A percentile compares a stretch with the other conserved stretches of the same genome.
Evolutionary conservation across 1,140 invertebrate species (phyloP).

Genomic region (Mamestra configurata): DNA sequence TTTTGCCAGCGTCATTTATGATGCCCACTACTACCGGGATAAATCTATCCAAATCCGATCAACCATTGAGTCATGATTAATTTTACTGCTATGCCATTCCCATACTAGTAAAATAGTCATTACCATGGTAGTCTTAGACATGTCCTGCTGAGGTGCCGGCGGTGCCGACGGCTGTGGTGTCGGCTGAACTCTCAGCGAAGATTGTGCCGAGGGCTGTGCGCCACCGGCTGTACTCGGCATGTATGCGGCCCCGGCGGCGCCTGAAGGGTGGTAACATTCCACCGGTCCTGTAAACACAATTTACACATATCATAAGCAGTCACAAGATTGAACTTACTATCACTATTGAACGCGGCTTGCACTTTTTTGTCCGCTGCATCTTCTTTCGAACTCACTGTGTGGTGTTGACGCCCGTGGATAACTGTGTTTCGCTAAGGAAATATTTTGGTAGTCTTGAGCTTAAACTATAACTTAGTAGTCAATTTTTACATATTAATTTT

Average conservation of each 20-base stretch:
- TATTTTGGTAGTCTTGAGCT: conserved; percentile 11
- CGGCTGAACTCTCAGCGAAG: conserved; percentile 69
- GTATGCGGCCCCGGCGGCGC: conserved; percentile 68
- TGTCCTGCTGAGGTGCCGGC: conserved; percentile 76
- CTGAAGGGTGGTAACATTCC: conserved; percentile 79
- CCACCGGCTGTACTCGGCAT: conserved; percentile 69
- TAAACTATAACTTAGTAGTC: too few species aligned
- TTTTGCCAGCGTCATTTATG: too few species aligned
- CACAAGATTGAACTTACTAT: neutral
- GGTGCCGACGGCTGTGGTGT: conserved; percentile 79
- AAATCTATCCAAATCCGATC: too few species aligned
- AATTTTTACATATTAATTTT: too few species aligned
- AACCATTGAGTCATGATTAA: too few species aligned
- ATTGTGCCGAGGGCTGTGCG: conserved; percentile 64
- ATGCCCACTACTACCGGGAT: too few species aligned
- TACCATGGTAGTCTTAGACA: conserved; percentile 80
- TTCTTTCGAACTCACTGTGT: conserved; percentile 77
- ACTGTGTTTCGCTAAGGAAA: conserved; percentile 79
- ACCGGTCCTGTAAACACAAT: conserved; percentile 67
- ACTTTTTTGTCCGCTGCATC: neutral
- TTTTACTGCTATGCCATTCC: neutral
- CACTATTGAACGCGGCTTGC: neutral
- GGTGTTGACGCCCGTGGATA: conserved; percentile 85
- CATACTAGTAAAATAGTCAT: conserved; percentile 4
- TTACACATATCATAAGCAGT: conserved; percentile 4